These are phyloP conservation scores for Salticus scenicus DNA, from an alignment of 2,888 invertebrate genomes.

Conservation along the genomic window DNA sequence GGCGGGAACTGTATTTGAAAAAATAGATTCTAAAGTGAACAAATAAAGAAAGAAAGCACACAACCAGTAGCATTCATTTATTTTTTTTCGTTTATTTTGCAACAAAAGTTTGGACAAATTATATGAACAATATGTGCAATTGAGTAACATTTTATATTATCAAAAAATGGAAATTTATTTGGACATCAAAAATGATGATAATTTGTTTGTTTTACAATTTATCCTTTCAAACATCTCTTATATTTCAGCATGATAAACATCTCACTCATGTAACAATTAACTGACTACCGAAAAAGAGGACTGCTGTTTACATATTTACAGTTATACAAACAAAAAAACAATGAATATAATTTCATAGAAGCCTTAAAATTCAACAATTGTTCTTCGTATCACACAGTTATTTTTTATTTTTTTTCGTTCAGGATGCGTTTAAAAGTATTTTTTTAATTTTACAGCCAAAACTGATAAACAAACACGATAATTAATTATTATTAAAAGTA, in stretches of 20 bases:
- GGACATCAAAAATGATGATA: conserved; percentile 5
- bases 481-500: too few species aligned
- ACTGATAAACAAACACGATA: neutral
- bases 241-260: neutral
- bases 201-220: neutral
- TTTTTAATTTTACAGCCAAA: conserved; percentile 5
- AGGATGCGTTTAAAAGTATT: neutral
- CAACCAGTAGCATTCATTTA: conserved; percentile 6
- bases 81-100: conserved; percentile 13
- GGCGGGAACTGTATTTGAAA: too few species aligned
- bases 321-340: neutral
- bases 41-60: neutral
- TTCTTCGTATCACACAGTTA: conserved; percentile 58
- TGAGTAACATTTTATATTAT: conserved; percentile 12
- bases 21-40: too few species aligned
- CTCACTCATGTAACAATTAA: neutral
- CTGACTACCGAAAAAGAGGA: neutral
- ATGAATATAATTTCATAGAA: conserved; percentile 15
- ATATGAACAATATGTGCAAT: conserved; percentile 14
- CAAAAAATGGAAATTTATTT: conserved; percentile 10
- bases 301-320: conserved; percentile 9
- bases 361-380: conserved; percentile 59
- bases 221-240: conserved; percentile 8
- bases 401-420: neutral
- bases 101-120: conserved; percentile 17